phyloP scores from a whole-genome alignment of 1,140 invertebrate species.

The Trialeurodes vaporariorum region DNA sequence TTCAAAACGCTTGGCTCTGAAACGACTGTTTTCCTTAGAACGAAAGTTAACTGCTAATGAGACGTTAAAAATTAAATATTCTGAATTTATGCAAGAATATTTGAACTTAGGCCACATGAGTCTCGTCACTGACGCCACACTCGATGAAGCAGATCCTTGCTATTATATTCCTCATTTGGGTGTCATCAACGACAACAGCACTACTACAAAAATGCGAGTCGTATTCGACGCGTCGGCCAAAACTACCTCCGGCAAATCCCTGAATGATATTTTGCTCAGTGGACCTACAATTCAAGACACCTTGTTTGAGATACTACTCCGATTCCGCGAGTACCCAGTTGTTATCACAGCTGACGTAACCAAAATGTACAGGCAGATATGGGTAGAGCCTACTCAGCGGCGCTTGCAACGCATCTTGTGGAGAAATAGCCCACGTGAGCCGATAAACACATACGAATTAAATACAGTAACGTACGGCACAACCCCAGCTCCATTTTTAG shows the following conservation, averaged over 20 bases:
- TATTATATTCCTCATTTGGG: not conserved
- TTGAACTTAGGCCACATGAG: not conserved
- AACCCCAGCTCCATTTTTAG: conserved; percentile 28
- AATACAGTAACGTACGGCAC: conserved; percentile 33
- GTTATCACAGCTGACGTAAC: conserved; percentile 31
- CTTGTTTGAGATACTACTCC: conserved; percentile 25
- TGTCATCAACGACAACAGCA: not conserved
- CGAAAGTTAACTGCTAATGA: not conserved
- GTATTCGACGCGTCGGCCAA: not conserved
- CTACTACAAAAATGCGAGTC: not conserved
- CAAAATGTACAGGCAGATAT: conserved; percentile 33
- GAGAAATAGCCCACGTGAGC: conserved; percentile 17
- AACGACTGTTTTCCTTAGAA: not conserved
- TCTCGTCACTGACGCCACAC: not conserved
- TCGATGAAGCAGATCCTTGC: not conserved
- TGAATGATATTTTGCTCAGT: conserved; percentile 30
- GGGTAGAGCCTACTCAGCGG: conserved; percentile 24
- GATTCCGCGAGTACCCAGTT: conserved; percentile 25
- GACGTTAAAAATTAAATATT: not conserved
- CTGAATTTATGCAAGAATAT: not conserved
- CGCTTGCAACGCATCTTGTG: conserved; percentile 26
- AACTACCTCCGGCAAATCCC: conserved; percentile 11
- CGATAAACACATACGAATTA: conserved; percentile 25
- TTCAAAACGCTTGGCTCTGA: not conserved
- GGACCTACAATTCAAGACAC: conserved; percentile 24